Evolutionary conservation across 1,140 invertebrate genomes (phyloP), one percentile per base, ranked within the genome.

Genomic region (Drosophila arawakana): DNA sequence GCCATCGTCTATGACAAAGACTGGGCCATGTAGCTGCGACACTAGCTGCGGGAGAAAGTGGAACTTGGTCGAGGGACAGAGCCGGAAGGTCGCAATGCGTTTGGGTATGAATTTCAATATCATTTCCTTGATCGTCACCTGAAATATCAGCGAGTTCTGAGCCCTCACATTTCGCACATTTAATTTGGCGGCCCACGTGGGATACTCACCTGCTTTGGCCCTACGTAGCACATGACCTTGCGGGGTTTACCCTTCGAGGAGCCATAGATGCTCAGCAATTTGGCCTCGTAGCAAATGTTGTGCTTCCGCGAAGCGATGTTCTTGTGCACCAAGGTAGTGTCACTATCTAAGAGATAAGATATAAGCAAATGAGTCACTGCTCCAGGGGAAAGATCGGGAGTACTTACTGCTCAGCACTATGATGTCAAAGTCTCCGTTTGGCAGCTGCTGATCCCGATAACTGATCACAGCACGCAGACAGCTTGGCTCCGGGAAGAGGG

Each of bases 351-450:
- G 49, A 82, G 8, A 0, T 0, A 7, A 54, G 37, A 39, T 3
- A 34, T 0, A 34, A 21, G 5, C 43, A 25, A 47, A 39, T 50
- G n/a, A 46, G 43, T 7, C 6, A 41, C 2, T 7, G n/a, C 10
- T 13, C 0, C 3, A 8, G n/a, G 6, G 11, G 25, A 9, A 15
- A 34, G 18, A 34, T 18, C 9, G 1, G 25, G 4, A 44, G 7
- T 60, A 93, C 95, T 94, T 93, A 97, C 97, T 95, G 81, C 95
- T 97, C 47, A 98, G 94, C 25, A 98, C 97, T 79, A 98, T 97
- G 85, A 98, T 97, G 92, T 98, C 97, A 90, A 98, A 98, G 91
- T 97, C 96, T 11, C 97, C 98, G 93, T 98, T 98, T 80, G 96
- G 96, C 75, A 98, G 93, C 80, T 96, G 95, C 65, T 95, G 93